These are phyloP conservation scores for Listronotus bonariensis DNA, from an alignment of 1,140 invertebrate genomes.

Conservation along the genomic window DNA sequence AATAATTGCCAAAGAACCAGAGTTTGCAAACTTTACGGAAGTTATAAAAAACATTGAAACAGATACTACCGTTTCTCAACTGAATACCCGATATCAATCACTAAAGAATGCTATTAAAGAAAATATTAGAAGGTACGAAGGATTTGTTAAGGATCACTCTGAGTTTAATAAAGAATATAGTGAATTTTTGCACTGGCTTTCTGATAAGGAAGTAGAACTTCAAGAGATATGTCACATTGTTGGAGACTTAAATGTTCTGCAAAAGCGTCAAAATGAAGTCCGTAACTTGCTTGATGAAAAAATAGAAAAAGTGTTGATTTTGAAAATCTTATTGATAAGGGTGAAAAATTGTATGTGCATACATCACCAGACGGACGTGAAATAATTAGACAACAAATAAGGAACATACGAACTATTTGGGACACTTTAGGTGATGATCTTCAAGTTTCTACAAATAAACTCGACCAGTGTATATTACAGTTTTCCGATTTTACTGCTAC, in stretches of 20 bases:
- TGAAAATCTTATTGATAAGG: conserved; percentile 83
- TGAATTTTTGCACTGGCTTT: conserved; percentile 76
- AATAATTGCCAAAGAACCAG: conserved; percentile 70
- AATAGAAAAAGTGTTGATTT: conserved; percentile 82
- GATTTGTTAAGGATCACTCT: conserved; percentile 84
- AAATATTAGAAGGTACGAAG: conserved; percentile 76
- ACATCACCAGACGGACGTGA: conserved; percentile 93
- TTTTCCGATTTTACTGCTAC: conserved; percentile 86
- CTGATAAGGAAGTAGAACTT: conserved; percentile 70
- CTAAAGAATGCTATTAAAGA: conserved; percentile 84
- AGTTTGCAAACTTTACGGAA: conserved; percentile 73
- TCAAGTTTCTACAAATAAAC: conserved; percentile 74
- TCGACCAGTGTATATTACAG: conserved; percentile 87
- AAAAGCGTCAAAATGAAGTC: conserved; percentile 83
- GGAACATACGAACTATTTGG: conserved; percentile 82
- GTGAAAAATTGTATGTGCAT: conserved; percentile 89
- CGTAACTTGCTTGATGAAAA: conserved; percentile 77
- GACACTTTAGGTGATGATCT: conserved; percentile 85
- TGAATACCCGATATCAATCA: conserved; percentile 83
- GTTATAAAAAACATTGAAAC: conserved; percentile 74
- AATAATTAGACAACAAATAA: conserved; percentile 85
- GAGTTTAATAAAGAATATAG: conserved; percentile 79
- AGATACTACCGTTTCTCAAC: conserved; percentile 79
- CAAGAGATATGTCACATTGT: conserved; percentile 82
- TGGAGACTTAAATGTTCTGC: conserved; percentile 82